Percentiles rank a stretch among this genome's conserved stretches.
phyloP scores from a whole-genome alignment of 2,888 invertebrate genomes.

The Cerastis leucographa region DNA sequence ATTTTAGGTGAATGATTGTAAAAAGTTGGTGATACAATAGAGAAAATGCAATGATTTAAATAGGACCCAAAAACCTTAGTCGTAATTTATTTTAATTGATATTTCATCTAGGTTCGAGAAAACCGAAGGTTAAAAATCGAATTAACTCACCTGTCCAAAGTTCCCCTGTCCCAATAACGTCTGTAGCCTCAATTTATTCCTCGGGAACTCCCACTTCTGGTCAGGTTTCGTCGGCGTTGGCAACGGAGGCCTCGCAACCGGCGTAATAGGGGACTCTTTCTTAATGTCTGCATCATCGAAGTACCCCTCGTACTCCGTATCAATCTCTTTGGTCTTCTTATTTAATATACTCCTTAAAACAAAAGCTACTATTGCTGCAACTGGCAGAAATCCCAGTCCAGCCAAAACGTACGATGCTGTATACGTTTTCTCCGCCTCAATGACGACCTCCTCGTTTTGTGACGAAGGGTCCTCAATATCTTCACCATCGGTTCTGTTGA shows the following conservation, averaged over 20 bases:
- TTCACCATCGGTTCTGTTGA: conserved; percentile 72
- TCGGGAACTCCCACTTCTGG: conserved; percentile 94
- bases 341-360: conserved; percentile 89
- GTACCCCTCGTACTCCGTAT: conserved; percentile 91
- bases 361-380: conserved; percentile 90
- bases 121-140: neutral
- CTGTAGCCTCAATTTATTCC: conserved; percentile 94
- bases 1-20: neutral
- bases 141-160: conserved; percentile 92
- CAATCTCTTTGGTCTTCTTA: conserved; percentile 89
- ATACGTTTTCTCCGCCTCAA: conserved; percentile 91
- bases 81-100: too few species aligned
- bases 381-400: conserved; percentile 91
- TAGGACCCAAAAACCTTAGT: too few species aligned
- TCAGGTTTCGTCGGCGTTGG: conserved; percentile 90
- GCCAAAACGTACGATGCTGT: conserved; percentile 91
- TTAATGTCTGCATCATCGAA: conserved; percentile 90
- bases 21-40: neutral
- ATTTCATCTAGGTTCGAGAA: neutral
- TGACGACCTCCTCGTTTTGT: conserved; percentile 88
- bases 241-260: conserved; percentile 90
- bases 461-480: conserved; percentile 71
- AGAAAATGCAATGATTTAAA: neutral
- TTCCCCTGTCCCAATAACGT: conserved; percentile 96
- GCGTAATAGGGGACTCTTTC: conserved; percentile 88